Evolutionary conservation across 1,140 invertebrate species (phyloP), one percentile per base, ranked within the genome.

Genomic region (Helicoverpa armigera): DNA sequence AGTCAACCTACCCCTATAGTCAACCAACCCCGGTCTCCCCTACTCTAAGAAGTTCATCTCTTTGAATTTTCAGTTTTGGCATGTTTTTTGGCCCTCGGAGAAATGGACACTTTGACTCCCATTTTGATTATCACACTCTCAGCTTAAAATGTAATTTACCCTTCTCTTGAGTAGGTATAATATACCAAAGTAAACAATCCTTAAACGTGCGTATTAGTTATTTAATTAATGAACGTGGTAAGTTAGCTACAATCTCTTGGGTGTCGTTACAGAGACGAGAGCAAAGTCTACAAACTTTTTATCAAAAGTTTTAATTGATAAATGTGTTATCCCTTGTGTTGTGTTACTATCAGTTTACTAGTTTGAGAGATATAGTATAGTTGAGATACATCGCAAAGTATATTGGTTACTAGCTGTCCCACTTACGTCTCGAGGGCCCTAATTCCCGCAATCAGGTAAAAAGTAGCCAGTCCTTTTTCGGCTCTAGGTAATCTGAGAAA

Each of bases 191-290:
- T 54, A n/a, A 54, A n/a, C 3, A n/a, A 16, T n/a, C 13, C 53
- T 3, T 16, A 16, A 54, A 54, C 53, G 5, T n/a, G n/a, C 13
- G 14, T 54, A 16, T 54, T n/a, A n/a, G 53, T 54, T 14, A n/a
- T 54, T n/a, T 54, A n/a, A n/a, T 54, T n/a, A 54, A 54, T 54
- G 53, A 54, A 5, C 13, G 23, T 29, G 58, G 23, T 50, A 18
- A 50, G 48, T 50, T 48, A 43, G 43, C 18, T 12, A 3, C 2
- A 48, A 48, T 67, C 63, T 16, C 63, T 2, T 1, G 63, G 43
- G 63, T 18, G n/a, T 67, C 63, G 43, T 67, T 67, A 67, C n/a
- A 67, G n/a, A 16, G 11, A 58, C 56, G 11, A 18, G 16, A 67
- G n/a, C 16, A 13, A 67, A 67, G 35, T 67, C 18, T 9, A 43